Conservation (phyloP, 1,140 invertebrate species). For the Trypoxylus dichotomus region DNA sequence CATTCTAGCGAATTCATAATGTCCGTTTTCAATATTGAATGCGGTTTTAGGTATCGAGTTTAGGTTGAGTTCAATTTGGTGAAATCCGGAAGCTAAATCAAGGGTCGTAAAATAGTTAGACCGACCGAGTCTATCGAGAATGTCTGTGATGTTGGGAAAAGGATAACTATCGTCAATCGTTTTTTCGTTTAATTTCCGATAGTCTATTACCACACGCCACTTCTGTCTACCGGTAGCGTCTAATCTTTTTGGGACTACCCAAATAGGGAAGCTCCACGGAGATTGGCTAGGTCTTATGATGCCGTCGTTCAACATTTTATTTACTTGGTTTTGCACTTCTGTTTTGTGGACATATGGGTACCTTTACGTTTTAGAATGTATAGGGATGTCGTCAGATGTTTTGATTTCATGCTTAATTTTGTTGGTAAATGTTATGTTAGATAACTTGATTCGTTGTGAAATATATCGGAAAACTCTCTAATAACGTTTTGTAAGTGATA, state of each 20-base stretch:
- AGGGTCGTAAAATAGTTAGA: conserved; percentile 51
- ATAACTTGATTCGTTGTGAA: background rate
- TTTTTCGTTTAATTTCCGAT: conserved; percentile 37
- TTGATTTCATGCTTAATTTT: conserved; percentile 37
- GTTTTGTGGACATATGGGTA: conserved; percentile 34
- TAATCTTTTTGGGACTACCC: conserved; percentile 48
- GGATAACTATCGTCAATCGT: conserved; percentile 37
- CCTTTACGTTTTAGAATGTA: too few relatives aligned
- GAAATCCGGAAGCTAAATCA: conserved; percentile 55
- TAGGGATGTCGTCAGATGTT: conserved; percentile 37
- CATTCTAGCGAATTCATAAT: conserved; percentile 50
- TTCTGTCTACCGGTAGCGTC: conserved; percentile 37
- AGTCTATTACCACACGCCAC: conserved; percentile 38
- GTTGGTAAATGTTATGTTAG: conserved; percentile 35
- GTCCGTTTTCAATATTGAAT: conserved; percentile 48
- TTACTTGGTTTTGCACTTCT: conserved; percentile 41
- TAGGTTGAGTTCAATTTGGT: conserved; percentile 53
- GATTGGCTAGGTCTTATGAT: conserved; percentile 43
- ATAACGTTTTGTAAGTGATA: background rate
- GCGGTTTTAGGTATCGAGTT: conserved; percentile 51
- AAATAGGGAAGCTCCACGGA: conserved; percentile 44
- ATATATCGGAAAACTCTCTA: background rate
- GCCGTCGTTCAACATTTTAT: conserved; percentile 40
- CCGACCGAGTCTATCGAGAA: conserved; percentile 49
- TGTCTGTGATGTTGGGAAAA: conserved; percentile 41